Base-by-base conservation (phyloP, 2,113 vertebrate species). In the Eira barbara region DNA sequence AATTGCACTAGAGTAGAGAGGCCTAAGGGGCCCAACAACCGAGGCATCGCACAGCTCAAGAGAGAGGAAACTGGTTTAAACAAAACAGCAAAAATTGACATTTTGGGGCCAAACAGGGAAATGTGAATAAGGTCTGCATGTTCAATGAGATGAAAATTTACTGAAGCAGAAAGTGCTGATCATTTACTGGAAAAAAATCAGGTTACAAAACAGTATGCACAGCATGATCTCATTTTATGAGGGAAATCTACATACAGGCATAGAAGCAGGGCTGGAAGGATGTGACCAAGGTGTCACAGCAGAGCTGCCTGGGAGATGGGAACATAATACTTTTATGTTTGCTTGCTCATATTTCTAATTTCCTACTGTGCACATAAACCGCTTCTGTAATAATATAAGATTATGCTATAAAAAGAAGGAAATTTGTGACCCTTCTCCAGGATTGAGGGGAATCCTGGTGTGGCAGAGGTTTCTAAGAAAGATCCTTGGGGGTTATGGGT, bases 141-240 rank as follows among this genome's bases (percentile, higher is more conserved):
- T 65, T 92, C 84, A 92, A 83, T 55, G 36, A 31, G 55, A 74
- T 45, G 61, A 88, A 63, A 96, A 94, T 55, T 71, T 88, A 94
- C 5, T 42, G 49, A 92, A 71, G 92, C 94, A 94, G 55, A 89
- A 90, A 79, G 71, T 81, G 49, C 65, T 55, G 52, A 67, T 92
- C 81, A 81, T 85, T 93, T 95, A 42, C 91, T 7, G 12, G 45
- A 11, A 3, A 65, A 65, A 91, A 91, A 83, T 45, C 49, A 94
- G 97, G 95, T 94, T 87, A 96, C 63, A 81, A 85, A 90, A 74
- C 76, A 78, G 52, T 76, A 29, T 83, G 74, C 84, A 81, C 39
- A 45, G 69, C 31, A 81, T 84, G 94, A 96, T 57, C 94, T 97
- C 92, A 95, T 92, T 79, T 92, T 79, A 82, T 23, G 85, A 69